Percentiles rank a stretch among this genome's conserved stretches.
These are phyloP conservation scores for Catajapyx aquilonaris DNA, from an alignment of 1,140 invertebrate genomes.

Conservation along the genomic window DNA sequence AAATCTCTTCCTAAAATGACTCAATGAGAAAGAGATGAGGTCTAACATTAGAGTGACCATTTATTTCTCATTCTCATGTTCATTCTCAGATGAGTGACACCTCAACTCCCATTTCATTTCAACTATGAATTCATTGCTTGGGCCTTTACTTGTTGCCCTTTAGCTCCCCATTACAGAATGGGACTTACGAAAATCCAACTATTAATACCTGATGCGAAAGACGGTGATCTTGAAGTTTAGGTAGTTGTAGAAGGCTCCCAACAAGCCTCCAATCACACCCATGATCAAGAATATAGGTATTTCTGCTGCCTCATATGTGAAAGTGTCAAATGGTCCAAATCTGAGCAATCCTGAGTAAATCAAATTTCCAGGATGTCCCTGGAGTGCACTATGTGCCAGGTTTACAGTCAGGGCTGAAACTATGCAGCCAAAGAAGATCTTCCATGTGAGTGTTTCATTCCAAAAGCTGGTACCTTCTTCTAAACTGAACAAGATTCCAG, in stretches of 20 bases:
- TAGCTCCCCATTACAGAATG: no score
- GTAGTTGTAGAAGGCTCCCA: conserved; percentile 86
- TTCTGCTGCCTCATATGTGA: conserved; percentile 71
- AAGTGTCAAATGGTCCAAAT: conserved; percentile 80
- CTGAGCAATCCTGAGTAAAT: conserved; percentile 91
- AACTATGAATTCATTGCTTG: no score
- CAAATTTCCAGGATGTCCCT: conserved; percentile 57
- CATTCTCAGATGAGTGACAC: no score
- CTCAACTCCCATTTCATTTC: no score
- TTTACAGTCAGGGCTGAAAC: conserved; percentile 93
- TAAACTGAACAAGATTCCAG: conserved; percentile 89
- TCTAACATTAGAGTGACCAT: no score
- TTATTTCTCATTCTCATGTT: no score
- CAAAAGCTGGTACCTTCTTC: conserved; percentile 99
- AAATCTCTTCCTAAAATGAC: no score
- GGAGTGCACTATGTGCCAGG: conserved; percentile 69
- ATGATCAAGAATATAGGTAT: conserved; percentile 78
- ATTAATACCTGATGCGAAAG: conserved; percentile 53
- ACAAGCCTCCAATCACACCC: conserved; percentile 67
- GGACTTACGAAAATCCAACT: no score
- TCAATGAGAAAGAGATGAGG: no score
- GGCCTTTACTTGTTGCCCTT: no score
- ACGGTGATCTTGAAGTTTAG: conserved; percentile 77
- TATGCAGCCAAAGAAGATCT: conserved; percentile 93
- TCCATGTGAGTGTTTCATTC: conserved; percentile 93